Percentiles rank a stretch among this genome's conserved stretches.
Evolutionary conservation across 1,140 invertebrate species (phyloP).

Genomic region (Aphaenogaster rudis): DNA sequence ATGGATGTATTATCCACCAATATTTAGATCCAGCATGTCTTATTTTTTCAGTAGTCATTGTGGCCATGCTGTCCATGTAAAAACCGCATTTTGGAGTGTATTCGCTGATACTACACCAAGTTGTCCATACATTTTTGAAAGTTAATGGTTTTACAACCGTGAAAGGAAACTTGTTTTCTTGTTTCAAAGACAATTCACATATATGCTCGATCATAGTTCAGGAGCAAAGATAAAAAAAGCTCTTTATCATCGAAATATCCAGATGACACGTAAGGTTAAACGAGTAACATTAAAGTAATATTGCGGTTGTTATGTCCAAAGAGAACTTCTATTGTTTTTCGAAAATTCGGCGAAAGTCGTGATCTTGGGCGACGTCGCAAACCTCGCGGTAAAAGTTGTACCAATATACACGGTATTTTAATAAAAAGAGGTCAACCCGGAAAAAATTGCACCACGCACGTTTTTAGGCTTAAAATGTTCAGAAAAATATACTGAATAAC

Average conservation of each 20-base stretch:
- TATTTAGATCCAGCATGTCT: constrained; percentile 70
- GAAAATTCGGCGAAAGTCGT: neutral
- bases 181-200: neutral
- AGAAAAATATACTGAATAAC: no score
- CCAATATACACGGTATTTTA: no score
- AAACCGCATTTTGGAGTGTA: constrained; percentile 76
- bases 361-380: no score
- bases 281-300: neutral
- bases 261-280: constrained; percentile 32
- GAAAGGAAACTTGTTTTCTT: neutral
- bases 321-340: constrained; percentile 24
- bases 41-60: constrained; percentile 75
- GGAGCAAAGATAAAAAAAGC: neutral
- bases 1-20: constrained; percentile 84
- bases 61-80: constrained; percentile 78
- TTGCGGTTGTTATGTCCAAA: neutral
- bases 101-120: constrained; percentile 60
- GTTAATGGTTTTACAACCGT: neutral
- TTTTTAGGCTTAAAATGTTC: no score
- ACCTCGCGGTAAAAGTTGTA: no score
- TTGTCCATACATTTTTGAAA: neutral
- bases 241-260: neutral
- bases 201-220: constrained; percentile 43
- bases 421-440: no score
- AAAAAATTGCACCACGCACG: no score